phyloP scores from a whole-genome alignment of 2,888 invertebrate genomes.

The Ectemnius continuus region DNA sequence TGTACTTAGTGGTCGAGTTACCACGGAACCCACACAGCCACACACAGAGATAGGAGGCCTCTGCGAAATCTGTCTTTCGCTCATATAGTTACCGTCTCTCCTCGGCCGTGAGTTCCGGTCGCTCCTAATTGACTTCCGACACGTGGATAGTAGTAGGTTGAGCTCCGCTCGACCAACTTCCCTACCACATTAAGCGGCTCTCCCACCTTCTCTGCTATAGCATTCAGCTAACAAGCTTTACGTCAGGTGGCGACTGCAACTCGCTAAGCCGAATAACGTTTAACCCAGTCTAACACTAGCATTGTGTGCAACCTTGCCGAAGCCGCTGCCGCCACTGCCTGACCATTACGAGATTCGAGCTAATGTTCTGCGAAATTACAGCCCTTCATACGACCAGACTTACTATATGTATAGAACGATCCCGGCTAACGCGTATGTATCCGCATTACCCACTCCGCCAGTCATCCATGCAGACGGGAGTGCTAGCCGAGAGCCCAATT shows the following conservation, averaged over 20 bases:
- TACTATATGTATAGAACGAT: no score
- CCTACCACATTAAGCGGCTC: slow-evolving; percentile 14
- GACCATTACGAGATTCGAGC: not conserved
- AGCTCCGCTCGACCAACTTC: slow-evolving; percentile 18
- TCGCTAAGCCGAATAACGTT: slow-evolving; percentile 10
- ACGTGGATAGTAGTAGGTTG: slow-evolving; percentile 42
- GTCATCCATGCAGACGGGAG: no score
- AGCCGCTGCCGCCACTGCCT: not conserved
- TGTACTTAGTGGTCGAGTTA: slow-evolving; percentile 38
- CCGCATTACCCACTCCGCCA: no score
- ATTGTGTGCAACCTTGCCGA: not conserved
- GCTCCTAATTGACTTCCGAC: slow-evolving; percentile 63
- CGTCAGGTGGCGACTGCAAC: not conserved
- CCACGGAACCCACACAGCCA: slow-evolving; percentile 9
- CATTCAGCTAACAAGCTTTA: slow-evolving; percentile 24
- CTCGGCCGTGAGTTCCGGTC: slow-evolving; percentile 47
- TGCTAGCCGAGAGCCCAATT: no score
- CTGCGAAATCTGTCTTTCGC: slow-evolving; percentile 23
- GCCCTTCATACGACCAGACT: no score
- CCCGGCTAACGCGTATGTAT: no score
- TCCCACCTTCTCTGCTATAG: not conserved
- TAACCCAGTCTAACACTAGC: slow-evolving; percentile 15
- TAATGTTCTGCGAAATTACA: not conserved
- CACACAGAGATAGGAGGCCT: slow-evolving; percentile 4
- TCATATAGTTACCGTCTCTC: slow-evolving; percentile 22